A percentile compares a stretch with the other conserved stretches of the same genome.
These are phyloP conservation scores for Netta rufina DNA, from an alignment of 2,797 vertebrate genomes.

Conservation along the genomic window DNA sequence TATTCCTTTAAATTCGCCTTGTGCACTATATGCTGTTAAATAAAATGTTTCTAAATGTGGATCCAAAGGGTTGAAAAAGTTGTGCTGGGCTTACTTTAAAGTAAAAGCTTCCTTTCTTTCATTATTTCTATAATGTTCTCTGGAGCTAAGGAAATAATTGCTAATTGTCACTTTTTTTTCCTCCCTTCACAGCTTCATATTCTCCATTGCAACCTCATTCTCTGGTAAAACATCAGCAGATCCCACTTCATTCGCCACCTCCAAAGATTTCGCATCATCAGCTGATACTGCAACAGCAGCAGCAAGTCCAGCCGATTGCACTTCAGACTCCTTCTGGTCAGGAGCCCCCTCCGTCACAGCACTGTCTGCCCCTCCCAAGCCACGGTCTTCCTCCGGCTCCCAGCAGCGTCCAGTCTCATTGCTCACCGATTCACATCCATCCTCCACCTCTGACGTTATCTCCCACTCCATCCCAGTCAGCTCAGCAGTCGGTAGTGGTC, in stretches of 20 bases:
- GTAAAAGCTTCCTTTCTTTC: neutral
- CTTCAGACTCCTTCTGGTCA: slow-evolving; percentile 83
- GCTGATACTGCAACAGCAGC: slow-evolving; percentile 88
- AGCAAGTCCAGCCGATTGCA: slow-evolving; percentile 89
- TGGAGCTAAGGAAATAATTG: slow-evolving; percentile 28
- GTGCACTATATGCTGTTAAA: neutral
- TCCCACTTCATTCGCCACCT: slow-evolving; percentile 81
- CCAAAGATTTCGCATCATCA: slow-evolving; percentile 87
- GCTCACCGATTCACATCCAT: slow-evolving; percentile 73
- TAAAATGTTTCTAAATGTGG: neutral
- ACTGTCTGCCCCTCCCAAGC: slow-evolving; percentile 81
- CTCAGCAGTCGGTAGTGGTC: slow-evolving; percentile 88
- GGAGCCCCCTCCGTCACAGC: slow-evolving; percentile 81
- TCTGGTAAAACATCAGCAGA: slow-evolving; percentile 87
- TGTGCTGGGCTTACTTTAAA: neutral
- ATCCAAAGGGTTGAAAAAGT: neutral
- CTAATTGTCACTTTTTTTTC: slow-evolving; percentile 68
- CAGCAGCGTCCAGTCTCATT: slow-evolving; percentile 74
- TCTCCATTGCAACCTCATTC: slow-evolving; percentile 91
- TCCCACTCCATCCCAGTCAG: slow-evolving; percentile 81
- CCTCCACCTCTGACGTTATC: slow-evolving; percentile 75
- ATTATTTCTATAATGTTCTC: neutral
- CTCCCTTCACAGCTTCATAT: slow-evolving; percentile 87
- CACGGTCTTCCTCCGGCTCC: slow-evolving; percentile 75
- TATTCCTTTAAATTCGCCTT: neutral